Conservation (phyloP, 1,140 invertebrate genomes). For the Teleopsis dalmanni region DNA sequence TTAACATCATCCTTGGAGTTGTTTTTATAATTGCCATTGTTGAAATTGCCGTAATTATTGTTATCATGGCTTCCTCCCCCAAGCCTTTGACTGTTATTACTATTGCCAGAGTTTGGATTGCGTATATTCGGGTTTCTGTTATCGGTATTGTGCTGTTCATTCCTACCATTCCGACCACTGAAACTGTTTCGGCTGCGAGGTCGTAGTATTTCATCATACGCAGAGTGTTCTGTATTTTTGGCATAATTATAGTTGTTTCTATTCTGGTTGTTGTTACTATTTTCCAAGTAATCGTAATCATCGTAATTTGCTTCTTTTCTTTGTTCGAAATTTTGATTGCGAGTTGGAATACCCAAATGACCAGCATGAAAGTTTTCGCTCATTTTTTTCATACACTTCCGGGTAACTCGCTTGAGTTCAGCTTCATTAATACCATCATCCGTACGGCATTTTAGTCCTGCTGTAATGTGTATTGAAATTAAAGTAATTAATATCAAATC, state of each 20-base stretch:
- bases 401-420: slow-evolving; percentile 38
- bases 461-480: not conserved
- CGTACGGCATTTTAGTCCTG: slow-evolving; percentile 43
- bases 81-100: slow-evolving; percentile 8
- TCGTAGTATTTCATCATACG: not conserved
- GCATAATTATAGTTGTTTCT: slow-evolving; percentile 8
- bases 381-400: slow-evolving; percentile 30
- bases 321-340: not conserved
- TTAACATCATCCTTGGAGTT: slow-evolving; percentile 14
- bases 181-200: not conserved
- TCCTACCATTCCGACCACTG: not conserved
- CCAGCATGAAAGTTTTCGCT: slow-evolving; percentile 1
- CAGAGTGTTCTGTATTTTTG: too few relatives aligned
- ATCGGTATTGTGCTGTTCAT: slow-evolving; percentile 2
- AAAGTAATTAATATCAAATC: not conserved
- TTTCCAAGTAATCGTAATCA: slow-evolving; percentile 2
- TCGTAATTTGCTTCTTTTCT: not conserved
- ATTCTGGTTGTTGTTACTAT: slow-evolving; percentile 10
- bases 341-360: not conserved
- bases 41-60: slow-evolving; percentile 17
- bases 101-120: slow-evolving; percentile 8
- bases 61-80: slow-evolving; percentile 14
- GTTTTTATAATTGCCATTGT: slow-evolving; percentile 5
- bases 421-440: slow-evolving; percentile 46
- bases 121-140: slow-evolving; percentile 1